Base-by-base conservation (phyloP, 2,888 invertebrate genomes). In the Auanema freiburgensis region DNA sequence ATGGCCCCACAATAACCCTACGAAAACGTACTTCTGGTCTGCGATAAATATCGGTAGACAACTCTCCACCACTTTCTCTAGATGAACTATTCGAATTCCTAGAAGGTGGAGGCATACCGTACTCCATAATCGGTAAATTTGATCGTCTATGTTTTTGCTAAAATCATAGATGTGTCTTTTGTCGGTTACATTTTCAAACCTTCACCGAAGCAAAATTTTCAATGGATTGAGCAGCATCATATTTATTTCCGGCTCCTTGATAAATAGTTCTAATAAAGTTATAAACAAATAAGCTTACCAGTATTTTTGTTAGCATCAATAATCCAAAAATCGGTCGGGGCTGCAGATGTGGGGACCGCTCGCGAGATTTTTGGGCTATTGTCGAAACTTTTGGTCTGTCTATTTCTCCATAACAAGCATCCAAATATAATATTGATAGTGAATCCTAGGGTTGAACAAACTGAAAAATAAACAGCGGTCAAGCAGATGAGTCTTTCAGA, bases 401-500 rank as follows among this genome's bases (percentile, higher is more conserved):
- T 24, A 16, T 51, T 18, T 41, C 62, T 24, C 62, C 56, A 57
- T 25, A 62, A 10, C 2, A 57, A n/a, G 44, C 62, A 62, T 6
- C 67, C 63, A 21, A 72, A 44, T 5, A 67, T 57, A 18, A 72
- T 66, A 58, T 72, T 72, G 63, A 72, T 62, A n/a, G 72, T 65
- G 58, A 72, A 67, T 12, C 69, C 69, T 25, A 69, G 14, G 1
- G 69, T 68, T 4, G 72, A 65, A 25, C 67, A 72, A 16, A 67
- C 67, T 69, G 63, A 43, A 71, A 53, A 44, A 1, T 3, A 46
- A 18, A 11, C 2, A 52, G 3, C 4, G 10, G 11, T 6, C 2
- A 52, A 4, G 11, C 14, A 14, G 11, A 51, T 51, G 51, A 51
- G 12, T 51, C 14, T 11, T 52, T 52, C 52, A 6, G 46, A 16